Conservation (phyloP, 2,888 invertebrate species). For the Emmelina monodactyla region DNA sequence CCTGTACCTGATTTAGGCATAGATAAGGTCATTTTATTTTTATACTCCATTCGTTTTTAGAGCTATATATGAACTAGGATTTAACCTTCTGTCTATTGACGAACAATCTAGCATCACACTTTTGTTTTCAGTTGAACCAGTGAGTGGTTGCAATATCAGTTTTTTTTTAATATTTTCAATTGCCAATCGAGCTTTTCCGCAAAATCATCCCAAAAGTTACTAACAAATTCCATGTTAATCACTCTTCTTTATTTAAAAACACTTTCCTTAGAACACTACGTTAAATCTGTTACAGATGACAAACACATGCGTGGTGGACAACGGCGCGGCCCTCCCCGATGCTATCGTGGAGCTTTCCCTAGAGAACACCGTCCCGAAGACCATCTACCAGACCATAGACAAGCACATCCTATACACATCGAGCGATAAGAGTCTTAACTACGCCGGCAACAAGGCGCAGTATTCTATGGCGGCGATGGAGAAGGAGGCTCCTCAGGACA, state of each 20-base stretch:
- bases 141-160: too few relatives aligned
- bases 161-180: too few relatives aligned
- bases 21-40: conserved; percentile 25
- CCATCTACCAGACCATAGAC: conserved; percentile 49
- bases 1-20: conserved; percentile 29
- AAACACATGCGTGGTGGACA: conserved; percentile 53
- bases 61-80: too few relatives aligned
- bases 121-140: too few relatives aligned
- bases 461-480: conserved; percentile 47
- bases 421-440: conserved; percentile 38
- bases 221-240: too few relatives aligned
- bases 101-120: too few relatives aligned
- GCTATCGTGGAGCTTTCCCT: conserved; percentile 55
- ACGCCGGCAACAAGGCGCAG: conserved; percentile 37
- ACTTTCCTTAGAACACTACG: too few relatives aligned
- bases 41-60: conserved; percentile 3
- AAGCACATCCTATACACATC: conserved; percentile 47
- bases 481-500: conserved; percentile 32
- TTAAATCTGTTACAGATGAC: conserved; percentile 56
- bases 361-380: conserved; percentile 50
- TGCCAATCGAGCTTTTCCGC: too few relatives aligned
- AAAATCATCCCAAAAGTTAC: too few relatives aligned
- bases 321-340: conserved; percentile 47
- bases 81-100: too few relatives aligned
- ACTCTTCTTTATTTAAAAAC: too few relatives aligned